A percentile compares a stretch with the other conserved stretches of the same genome.
Conservation (phyloP, 2,797 vertebrate species). For the Bryconaethiops microstoma region DNA sequence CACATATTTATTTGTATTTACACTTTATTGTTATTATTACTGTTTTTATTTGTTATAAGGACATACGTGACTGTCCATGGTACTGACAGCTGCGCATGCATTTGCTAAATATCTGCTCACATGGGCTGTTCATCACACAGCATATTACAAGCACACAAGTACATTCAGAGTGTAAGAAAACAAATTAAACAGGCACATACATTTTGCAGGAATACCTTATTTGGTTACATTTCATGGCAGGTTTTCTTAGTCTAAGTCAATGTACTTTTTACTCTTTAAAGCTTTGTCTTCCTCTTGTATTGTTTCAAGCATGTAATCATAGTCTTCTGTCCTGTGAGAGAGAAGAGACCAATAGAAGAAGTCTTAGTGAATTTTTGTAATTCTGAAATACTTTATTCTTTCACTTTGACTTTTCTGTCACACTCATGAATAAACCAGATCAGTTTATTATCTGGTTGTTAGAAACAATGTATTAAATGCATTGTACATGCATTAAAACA, state of each 20-base stretch:
- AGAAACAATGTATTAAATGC: too few relatives aligned
- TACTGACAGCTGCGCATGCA: neutral
- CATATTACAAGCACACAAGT: constrained; percentile 18
- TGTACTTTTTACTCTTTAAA: constrained; percentile 51
- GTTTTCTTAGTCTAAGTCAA: constrained; percentile 20
- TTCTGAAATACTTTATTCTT: too few relatives aligned
- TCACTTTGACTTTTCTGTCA: too few relatives aligned
- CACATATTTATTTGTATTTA: neutral
- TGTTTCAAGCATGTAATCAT: constrained; percentile 57
- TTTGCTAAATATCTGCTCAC: constrained; percentile 18
- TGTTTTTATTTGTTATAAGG: neutral
- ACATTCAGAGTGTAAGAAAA: constrained; percentile 21
- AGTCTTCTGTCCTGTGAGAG: constrained; percentile 62
- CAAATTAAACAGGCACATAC: neutral
- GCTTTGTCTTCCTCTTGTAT: constrained; percentile 56
- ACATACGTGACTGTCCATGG: neutral
- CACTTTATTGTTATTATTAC: neutral
- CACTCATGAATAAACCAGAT: too few relatives aligned
- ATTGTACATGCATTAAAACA: too few relatives aligned
- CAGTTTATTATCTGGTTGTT: too few relatives aligned
- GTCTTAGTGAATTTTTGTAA: neutral
- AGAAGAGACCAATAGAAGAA: constrained; percentile 32
- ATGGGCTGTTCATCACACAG: neutral
- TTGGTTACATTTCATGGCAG: neutral
- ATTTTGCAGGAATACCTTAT: constrained; percentile 8